Base-by-base conservation (phyloP, 37 sponge, comb jelly and placozoan genomes). In the Chondrosia reniformis region DNA sequence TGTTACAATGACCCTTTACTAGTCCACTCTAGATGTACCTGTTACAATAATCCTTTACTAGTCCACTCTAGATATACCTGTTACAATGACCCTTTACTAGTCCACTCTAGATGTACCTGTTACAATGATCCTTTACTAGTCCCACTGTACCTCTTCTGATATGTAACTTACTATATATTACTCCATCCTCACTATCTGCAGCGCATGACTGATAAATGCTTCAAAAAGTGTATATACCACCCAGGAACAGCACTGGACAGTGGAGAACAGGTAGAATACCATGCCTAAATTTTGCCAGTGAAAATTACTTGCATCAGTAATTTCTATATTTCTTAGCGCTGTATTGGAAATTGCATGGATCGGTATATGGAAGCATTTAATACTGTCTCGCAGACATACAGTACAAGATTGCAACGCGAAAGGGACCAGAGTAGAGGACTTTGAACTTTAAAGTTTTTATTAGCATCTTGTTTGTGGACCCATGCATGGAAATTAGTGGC, bases 341-440 rank as follows among this genome's bases (percentile, higher is more conserved):
- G 88, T 75, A 27, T 88, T 13, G 54, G 73, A 43, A 83, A 55
- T 55, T 88, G 88, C 67, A 75, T 88, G 66, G 88, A 88, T 45
- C 84, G 88, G 9, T 88, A 78, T 77, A 79, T 88, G 84, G 88
- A 88, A 67, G 57, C 84, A 6, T 88, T 84, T 80, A 88, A 88
- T 45, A 46, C 66, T 9, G 81, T 80, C 25, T 88, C 88, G 0
- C 65, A 62, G 45, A 63, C 84, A 3, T 88, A 88, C 63, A 80
- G 52, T 65, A 22, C 34, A 0, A 79, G 76, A 64, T 46, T 88
- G 19, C 61, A 59, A 30, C n/a, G 28, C n/a, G 61, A 59, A 59
- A 6, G 61, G 4, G 61, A 59, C 61, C n/a, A 30, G n/a, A n/a
- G n/a, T n/a, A n/a, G n/a, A n/a, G n/a, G n/a, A n/a, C n/a, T n/a